These are phyloP conservation scores for Drosophila dives DNA, from an alignment of 2,888 invertebrate genomes.

Conservation along the genomic window DNA sequence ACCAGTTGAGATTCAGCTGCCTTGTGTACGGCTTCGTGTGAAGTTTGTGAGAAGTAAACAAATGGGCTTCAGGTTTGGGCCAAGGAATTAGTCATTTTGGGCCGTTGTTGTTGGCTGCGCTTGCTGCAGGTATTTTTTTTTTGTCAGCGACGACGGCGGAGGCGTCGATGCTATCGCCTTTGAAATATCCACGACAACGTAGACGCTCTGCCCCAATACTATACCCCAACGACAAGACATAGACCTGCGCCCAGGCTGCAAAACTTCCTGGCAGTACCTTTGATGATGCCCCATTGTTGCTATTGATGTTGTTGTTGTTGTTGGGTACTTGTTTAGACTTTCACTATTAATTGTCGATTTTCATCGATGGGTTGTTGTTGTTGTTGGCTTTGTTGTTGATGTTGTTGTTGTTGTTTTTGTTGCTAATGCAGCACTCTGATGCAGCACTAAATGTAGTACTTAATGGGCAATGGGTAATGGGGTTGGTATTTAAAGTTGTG, in stretches of 20 bases:
- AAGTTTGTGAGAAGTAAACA: conserved; percentile 81
- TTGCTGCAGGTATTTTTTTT: conserved; percentile 36
- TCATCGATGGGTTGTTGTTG: conserved; percentile 64
- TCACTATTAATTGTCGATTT: conserved; percentile 82
- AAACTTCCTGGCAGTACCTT: conserved; percentile 77
- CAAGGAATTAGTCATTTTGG: conserved; percentile 75
- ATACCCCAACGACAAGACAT: conserved; percentile 44
- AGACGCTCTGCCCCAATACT: conserved; percentile 44
- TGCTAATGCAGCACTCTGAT: conserved; percentile 36
- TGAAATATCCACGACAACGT: conserved; percentile 76
- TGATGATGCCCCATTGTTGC: conserved; percentile 47
- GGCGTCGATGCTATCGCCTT: conserved; percentile 81
- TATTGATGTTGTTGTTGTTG: conserved; percentile 32
- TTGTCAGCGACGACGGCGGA: conserved; percentile 42
- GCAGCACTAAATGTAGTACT: conserved; percentile 69
- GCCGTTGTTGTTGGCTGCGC: conserved; percentile 10
- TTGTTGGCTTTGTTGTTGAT: conserved; percentile 25
- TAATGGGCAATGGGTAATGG: conserved; percentile 78
- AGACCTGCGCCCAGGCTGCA: conserved; percentile 45
- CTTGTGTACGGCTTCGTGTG: conserved; percentile 65
- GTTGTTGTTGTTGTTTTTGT: conserved; percentile 31
- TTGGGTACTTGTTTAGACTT: conserved; percentile 64
- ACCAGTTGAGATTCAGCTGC: conserved; percentile 6
- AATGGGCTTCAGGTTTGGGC: conserved; percentile 72
- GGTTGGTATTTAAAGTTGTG: conserved; percentile 80